Base-by-base conservation (phyloP, 2,888 invertebrate species). In the Melanchra persicariae region DNA sequence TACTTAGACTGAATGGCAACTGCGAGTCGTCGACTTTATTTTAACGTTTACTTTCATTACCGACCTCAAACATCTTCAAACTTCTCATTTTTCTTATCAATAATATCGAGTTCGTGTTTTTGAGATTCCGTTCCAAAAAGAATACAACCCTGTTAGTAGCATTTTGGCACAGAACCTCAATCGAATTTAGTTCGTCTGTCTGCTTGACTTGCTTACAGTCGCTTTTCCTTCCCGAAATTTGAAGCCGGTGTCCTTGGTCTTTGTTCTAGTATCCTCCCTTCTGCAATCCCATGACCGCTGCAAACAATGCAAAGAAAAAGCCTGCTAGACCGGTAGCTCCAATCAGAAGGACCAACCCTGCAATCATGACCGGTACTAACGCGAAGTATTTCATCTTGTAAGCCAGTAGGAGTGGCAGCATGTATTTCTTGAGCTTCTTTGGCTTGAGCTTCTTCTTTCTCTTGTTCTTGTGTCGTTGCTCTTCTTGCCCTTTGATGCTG, bases 261-360 rank as follows among this genome's bases (percentile, higher is more conserved):
- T 87, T 57, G 34, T 12, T 45, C 26, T 89, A 95, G 84, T 94
- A 95, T 45, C 93, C 90, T 74, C 96, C 95, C 76, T 95, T 94
- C 90, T 97, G 98, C 77, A 98, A 93, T 68, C 98, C 98, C 96
- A 98, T 97, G 7, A 98, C 97, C 2, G 98, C 98, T 63, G 98
- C 98, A 87, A 98, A 98, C 19, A 98, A 93, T 1, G 98, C 98
- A 90, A 98, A 98, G 96, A 98, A 98, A 94, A 98, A 98, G 79
- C 98, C 98, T 26, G 98, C 98, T 72, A 98, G 91, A 24, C 98
- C 98, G 0, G 98, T 98, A 0, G 98, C 97, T 74, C 98, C 98
- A 7, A 98, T 97, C 61, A 98, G 91, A 12, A 98, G 93, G 1
- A 98, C 94, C 30, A 98, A 91, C 9, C 97, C 97, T 64, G 98